Conservation (phyloP, 2,888 invertebrate genomes). For the Acrobasis consociella region DNA sequence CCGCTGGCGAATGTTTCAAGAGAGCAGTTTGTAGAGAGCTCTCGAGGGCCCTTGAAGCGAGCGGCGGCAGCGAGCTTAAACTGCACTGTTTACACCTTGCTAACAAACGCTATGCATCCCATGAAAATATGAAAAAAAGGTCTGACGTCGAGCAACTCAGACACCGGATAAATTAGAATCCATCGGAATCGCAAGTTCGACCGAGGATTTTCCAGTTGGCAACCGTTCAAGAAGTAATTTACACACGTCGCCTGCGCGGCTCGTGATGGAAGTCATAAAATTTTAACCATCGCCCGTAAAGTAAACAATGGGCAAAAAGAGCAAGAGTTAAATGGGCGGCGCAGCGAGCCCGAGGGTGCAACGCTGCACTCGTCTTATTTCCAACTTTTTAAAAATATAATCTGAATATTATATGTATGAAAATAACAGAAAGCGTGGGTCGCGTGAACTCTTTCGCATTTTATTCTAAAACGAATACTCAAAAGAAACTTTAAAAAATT, state of each 20-base stretch:
- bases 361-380: slow-evolving; percentile 49
- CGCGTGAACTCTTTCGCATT: slow-evolving; percentile 32
- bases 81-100: slow-evolving; percentile 64
- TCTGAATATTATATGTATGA: slow-evolving; percentile 44
- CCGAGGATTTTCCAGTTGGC: slow-evolving; percentile 70
- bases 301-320: slow-evolving; percentile 80
- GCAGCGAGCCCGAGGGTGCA: slow-evolving; percentile 57
- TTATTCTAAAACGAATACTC: neutral
- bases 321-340: slow-evolving; percentile 59
- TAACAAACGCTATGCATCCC: slow-evolving; percentile 39
- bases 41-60: slow-evolving; percentile 58
- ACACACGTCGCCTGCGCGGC: slow-evolving; percentile 54
- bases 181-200: slow-evolving; percentile 55
- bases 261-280: slow-evolving; percentile 77
- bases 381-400: slow-evolving; percentile 50
- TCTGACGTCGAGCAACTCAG: slow-evolving; percentile 6
- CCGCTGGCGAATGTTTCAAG: slow-evolving; percentile 59
- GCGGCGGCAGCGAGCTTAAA: slow-evolving; percentile 58
- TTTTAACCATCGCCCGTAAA: slow-evolving; percentile 71
- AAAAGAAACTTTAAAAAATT: too few species aligned
- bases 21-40: slow-evolving; percentile 70
- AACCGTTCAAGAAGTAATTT: slow-evolving; percentile 74
- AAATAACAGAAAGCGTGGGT: slow-evolving; percentile 30
- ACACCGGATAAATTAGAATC: slow-evolving; percentile 60
- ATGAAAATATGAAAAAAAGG: slow-evolving; percentile 30